Base-by-base conservation (phyloP, 2,888 invertebrate species). In the Troilus luridus region DNA sequence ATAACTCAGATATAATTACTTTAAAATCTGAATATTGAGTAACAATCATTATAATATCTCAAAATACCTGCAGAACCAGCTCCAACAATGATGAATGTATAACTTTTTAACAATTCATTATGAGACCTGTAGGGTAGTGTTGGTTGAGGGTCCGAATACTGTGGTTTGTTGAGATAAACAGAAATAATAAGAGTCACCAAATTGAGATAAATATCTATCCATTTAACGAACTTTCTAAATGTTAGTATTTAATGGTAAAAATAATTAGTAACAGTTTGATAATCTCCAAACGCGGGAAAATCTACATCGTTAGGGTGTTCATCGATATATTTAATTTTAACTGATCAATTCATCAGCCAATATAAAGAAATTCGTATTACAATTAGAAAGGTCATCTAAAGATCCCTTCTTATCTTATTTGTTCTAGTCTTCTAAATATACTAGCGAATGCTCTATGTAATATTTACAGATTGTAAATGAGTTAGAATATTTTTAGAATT, bases 31-130 rank as follows among this genome's bases (percentile, higher is more conserved):
- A 54, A 8, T 27, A 56, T 5, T 11, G 9, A 19, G 9, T 21
- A n/a, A 58, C 17, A 19, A 41, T 56, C 58, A 59, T 59, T 19
- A 17, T 81, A 56, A 41, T 77, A 77, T 60, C 1, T 27, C 24
- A 64, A 91, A 14, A 60, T 81, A 91, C 91, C 91, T 88, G 91
- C 91, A 21, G 91, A 41, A 24, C 91, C 91, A 12, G 88, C 91
- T 6, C 91, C 91, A 2, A 91, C 81, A 56, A 91, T 88, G 2
- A 91, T 88, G 58, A 91, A 91, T 54, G 88, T 60, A 58, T 88
- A 91, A 27, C 9, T 17, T 24, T 60, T 58, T 12, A 41, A n/a
- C 10, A 91, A 58, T 41, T 91, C 88, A 24, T 60, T 27, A 54
- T 91, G 88, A 9, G 88, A 56, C 58, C 11, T 85, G 85, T 56